Base-by-base conservation (phyloP, 2,113 vertebrate species). In the Rhinolophus sinicus region DNA sequence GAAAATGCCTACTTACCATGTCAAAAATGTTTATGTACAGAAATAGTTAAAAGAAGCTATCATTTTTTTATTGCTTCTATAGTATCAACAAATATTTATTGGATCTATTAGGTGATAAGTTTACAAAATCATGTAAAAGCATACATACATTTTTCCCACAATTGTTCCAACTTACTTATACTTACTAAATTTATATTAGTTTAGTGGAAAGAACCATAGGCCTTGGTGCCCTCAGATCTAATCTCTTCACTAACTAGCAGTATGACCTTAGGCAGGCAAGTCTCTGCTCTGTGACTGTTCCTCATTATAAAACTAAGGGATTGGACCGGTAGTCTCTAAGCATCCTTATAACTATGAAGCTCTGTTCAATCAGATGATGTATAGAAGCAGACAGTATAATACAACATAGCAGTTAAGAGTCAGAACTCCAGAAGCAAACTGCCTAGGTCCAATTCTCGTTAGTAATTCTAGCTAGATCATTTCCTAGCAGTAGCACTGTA, bases 21-120 rank as follows among this genome's bases (percentile, higher is more conserved):
- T 19, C 78, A 75, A 92, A 84, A 92, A 65, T 38, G 24, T 64
- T 90, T 44, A 69, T 30, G 56, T 88, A 81, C 26, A 88, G 38
- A 86, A 92, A 64, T 1, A 90, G 38, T 38, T 88, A 54, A 93
- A 80, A 81, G n/a, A 80, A 90, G 19, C 21, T 64, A 75, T 47
- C 62, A 73, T 24, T 67, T 89, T 44, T 88, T 81, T 82, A 93
- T 69, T 90, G 14, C 30, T 75, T 70, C 58, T 81, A 24, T 18
- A 84, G 78, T 90, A 88, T 82, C 26, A 82, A 35, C 44, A 88
- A 76, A 33, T 64, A 90, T 62, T 93, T 83, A 84, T 4, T 83
- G 30, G 28, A 64, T 84, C 18, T 40, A 69, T 35, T 40, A 40
- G 52, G 21, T 44, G 40, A 30, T 65, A 90, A 81, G 8, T 70